Evolutionary conservation across 1,140 invertebrate genomes (phyloP).

Genomic region (Anastatus disparis): DNA sequence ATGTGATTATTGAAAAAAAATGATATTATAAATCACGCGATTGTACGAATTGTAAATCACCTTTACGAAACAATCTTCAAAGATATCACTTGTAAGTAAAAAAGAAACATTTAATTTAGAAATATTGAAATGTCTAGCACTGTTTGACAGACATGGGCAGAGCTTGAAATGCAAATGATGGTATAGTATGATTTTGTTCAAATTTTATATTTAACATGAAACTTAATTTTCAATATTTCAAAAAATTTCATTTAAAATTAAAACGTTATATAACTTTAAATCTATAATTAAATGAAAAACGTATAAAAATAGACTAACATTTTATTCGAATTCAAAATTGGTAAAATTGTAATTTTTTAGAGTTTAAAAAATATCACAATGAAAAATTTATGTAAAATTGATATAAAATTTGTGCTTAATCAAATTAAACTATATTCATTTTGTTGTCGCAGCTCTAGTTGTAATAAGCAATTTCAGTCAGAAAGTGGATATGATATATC

Average conservation of each 20-base stretch:
- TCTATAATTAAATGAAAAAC: no score
- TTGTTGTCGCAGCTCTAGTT: neutral
- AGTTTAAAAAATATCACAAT: no score
- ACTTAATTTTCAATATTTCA: no score
- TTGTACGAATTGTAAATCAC: conserved; percentile 3
- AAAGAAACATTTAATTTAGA: neutral
- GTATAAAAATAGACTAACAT: no score
- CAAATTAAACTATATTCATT: neutral
- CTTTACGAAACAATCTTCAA: neutral
- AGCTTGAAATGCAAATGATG: no score
- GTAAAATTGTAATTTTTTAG: no score
- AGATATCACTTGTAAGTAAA: neutral
- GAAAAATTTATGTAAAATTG: no score
- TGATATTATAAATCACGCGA: neutral
- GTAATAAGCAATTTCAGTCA: neutral
- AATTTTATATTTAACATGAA: no score
- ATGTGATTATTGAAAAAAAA: neutral
- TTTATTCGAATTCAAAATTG: no score
- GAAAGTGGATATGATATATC: conserved; percentile 23
- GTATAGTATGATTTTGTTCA: no score
- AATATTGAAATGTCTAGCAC: neutral
- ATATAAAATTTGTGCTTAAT: neutral
- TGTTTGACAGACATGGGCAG: conserved; percentile 23
- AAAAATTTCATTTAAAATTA: no score
- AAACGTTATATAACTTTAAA: no score